Evolutionary conservation across 1,140 invertebrate species (phyloP), one percentile per base, ranked within the genome.

Genomic region (Micrasema longulum): DNA sequence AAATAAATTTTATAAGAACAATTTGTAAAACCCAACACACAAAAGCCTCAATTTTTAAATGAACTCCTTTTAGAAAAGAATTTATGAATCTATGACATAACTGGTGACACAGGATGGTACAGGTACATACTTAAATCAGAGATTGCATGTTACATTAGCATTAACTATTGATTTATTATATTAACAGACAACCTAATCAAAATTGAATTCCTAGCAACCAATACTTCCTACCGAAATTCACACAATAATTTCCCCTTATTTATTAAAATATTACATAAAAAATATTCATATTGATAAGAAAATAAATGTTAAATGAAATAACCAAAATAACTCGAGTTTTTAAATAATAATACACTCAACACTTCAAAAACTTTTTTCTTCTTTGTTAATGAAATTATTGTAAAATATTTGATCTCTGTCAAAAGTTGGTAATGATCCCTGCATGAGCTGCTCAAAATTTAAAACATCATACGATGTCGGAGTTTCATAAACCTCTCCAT

Each of bases 381-480:
- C 71, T 76, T 87, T 90, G 77, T 66, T 71, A 47, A 86, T 81
- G 84, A 86, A 88, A 80, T 81, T 77, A 43, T 78, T 73, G 78
- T 84, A 85, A 80, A 89, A 92, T 38, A 79, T 69, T 20, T 78
- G 12, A 81, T 93, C 90, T 41, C 81, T 76, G 7, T 84, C 76
- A 69, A 83, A 75, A 11, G 90, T 70, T 23, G 87, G 84, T 72
- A 86, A 77, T 7, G 84, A 83, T 77, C 87, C 85, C 45, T 79
- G 73, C 10, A 91, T 81, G 20, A 94, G 79, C 26, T 89, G 80
- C 48, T 88, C 78, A 78, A 88, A 88, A 57, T 76, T 79, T 48
- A 89, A 78, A 69, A 82, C 83, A 69, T 79, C 76, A 80, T 85
- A 92, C 65, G 60, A 35, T 5, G 64, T 35, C 14, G 75, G 71